Conservation (phyloP, 2,797 vertebrate species). For the Galaxias olidus region DNA sequence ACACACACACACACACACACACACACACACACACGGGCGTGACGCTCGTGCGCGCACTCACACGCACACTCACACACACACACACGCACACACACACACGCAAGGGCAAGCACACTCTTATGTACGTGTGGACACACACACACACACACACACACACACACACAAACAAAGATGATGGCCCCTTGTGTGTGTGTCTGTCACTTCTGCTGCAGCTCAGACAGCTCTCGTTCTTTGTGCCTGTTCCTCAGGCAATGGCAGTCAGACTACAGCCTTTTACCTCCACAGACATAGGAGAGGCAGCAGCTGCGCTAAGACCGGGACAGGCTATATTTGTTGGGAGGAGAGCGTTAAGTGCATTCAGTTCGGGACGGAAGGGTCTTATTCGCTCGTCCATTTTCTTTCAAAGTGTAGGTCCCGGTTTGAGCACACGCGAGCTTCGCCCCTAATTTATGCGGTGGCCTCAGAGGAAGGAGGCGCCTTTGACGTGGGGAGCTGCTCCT, state of each 20-base stretch:
- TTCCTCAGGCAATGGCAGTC: constrained; percentile 55
- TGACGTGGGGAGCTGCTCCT: too few species aligned
- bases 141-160: neutral
- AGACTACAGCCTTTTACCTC: constrained; percentile 64
- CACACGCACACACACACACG: constrained; percentile 15
- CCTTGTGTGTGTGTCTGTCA: constrained; percentile 47
- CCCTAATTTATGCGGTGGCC: too few species aligned
- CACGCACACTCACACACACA: constrained; percentile 10
- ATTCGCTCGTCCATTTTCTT: constrained; percentile 2
- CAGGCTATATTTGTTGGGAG: constrained; percentile 41
- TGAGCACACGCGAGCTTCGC: too few species aligned
- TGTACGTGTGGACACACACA: neutral
- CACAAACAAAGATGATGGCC: constrained; percentile 37
- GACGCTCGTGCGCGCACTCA: constrained; percentile 20
- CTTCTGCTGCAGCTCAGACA: constrained; percentile 56
- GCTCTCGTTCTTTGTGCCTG: constrained; percentile 64
- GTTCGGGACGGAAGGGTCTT: constrained; percentile 41
- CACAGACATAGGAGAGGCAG: constrained; percentile 40
- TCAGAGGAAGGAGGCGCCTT: too few species aligned
- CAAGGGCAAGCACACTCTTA: neutral
- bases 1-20: constrained; percentile 14
- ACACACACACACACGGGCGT: constrained; percentile 29
- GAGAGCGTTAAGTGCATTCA: constrained; percentile 44
- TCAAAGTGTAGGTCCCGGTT: neutral
- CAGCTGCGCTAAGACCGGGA: constrained; percentile 47